These are phyloP conservation scores for Meandrusa payeni DNA, from an alignment of 2,888 invertebrate species.

Conservation along the genomic window DNA sequence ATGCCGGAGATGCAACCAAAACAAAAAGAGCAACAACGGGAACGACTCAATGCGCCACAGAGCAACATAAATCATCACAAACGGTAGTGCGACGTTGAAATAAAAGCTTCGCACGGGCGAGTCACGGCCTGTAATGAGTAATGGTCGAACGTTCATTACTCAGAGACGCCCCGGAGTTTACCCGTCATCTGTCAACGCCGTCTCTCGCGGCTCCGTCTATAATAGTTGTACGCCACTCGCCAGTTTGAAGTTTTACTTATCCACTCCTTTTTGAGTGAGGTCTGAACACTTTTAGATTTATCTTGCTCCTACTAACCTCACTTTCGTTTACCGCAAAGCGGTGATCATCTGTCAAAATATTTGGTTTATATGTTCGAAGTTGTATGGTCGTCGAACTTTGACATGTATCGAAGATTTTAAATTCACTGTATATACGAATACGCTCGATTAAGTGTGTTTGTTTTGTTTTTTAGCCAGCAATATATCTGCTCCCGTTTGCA, in stretches of 20 bases:
- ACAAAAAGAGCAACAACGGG: conserved; percentile 34
- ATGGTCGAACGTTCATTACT: conserved; percentile 62
- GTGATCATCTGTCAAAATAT: no score
- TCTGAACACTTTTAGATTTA: conserved; percentile 31
- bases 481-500: no score
- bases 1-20: not conserved
- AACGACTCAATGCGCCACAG: conserved; percentile 30
- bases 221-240: conserved; percentile 30
- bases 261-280: conserved; percentile 29
- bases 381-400: no score
- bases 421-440: no score
- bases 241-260: conserved; percentile 27
- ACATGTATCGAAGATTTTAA: no score
- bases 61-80: conserved; percentile 44
- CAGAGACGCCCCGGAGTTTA: conserved; percentile 61
- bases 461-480: no score
- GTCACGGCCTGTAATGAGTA: conserved; percentile 55
- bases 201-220: conserved; percentile 32
- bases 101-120: conserved; percentile 53
- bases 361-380: no score
- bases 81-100: conserved; percentile 53
- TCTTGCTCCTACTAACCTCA: no score
- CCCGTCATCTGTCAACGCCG: conserved; percentile 63
- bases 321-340: no score
- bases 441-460: no score